A percentile compares a stretch with the other conserved stretches of the same genome.
Conservation (phyloP, 1,140 invertebrate genomes). For the Paracyclopina nana region DNA sequence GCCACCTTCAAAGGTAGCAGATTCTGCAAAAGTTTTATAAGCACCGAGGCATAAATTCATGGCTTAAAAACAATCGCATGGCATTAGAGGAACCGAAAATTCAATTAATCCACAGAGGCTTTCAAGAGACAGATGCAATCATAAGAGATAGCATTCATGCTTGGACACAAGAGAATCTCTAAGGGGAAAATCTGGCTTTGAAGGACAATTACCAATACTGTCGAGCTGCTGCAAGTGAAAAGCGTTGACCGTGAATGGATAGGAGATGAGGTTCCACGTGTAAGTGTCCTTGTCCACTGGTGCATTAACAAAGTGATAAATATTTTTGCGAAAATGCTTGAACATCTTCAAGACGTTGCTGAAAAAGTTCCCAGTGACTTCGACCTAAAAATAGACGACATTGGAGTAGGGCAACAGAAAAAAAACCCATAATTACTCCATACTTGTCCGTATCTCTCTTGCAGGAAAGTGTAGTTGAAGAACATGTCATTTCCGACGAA, state of each 20-base stretch:
- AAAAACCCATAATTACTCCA: too few relatives aligned
- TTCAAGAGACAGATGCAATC: too few relatives aligned
- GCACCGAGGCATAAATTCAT: too few relatives aligned
- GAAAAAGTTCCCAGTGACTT: neutral
- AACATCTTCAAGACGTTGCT: conserved; percentile 4
- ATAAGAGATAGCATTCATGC: too few relatives aligned
- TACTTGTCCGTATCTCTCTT: neutral
- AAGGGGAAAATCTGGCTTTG: too few relatives aligned
- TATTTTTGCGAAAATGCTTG: conserved; percentile 4
- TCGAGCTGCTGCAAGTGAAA: conserved; percentile 13
- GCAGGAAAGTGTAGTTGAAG: conserved; percentile 5
- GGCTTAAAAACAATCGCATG: too few relatives aligned
- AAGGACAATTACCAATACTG: conserved; percentile 15
- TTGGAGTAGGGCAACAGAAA: too few relatives aligned
- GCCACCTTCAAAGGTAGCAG: too few relatives aligned
- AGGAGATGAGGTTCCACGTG: conserved; percentile 12
- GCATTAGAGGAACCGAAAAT: too few relatives aligned
- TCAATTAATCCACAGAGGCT: too few relatives aligned
- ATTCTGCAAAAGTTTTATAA: too few relatives aligned
- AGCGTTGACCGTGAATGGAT: conserved; percentile 13
- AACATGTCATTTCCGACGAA: conserved; percentile 1
- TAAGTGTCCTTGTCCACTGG: conserved; percentile 3
- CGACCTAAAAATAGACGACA: neutral
- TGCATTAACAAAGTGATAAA: conserved; percentile 4
- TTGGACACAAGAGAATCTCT: too few relatives aligned